Percentiles rank a stretch among this genome's conserved stretches.
phyloP scores from a whole-genome alignment of 23 tunicate species.

The Halocynthia aurantium region DNA sequence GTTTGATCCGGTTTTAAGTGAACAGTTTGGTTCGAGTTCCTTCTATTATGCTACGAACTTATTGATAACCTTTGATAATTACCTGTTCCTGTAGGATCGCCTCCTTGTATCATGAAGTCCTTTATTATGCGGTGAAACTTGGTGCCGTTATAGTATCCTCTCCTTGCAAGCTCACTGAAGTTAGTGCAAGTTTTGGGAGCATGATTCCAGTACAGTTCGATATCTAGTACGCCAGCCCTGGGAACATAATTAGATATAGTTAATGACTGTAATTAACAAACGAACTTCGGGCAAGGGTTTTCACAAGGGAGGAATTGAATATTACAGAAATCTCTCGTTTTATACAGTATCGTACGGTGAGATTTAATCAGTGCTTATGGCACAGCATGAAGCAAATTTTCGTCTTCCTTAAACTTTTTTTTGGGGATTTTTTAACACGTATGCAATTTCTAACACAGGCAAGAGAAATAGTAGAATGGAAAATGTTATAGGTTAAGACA shows the following conservation, averaged over 20 bases:
- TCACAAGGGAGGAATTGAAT: background rate
- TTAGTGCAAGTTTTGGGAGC: slow-evolving; percentile 94
- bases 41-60: background rate
- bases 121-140: slow-evolving; percentile 92
- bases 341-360: background rate
- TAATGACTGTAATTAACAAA: too few relatives aligned
- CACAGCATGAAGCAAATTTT: background rate
- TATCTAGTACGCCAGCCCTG: slow-evolving; percentile 67
- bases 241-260: too few relatives aligned
- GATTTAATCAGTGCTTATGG: background rate
- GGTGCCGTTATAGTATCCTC: slow-evolving; percentile 90
- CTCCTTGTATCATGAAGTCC: slow-evolving; percentile 98
- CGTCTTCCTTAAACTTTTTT: too few relatives aligned
- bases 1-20: background rate
- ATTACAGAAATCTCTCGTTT: background rate
- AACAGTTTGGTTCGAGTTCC: background rate
- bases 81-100: slow-evolving; percentile 99
- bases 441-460: too few relatives aligned
- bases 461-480: too few relatives aligned
- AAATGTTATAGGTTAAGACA: too few relatives aligned
- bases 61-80: background rate
- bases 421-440: too few relatives aligned
- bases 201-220: slow-evolving; percentile 96
- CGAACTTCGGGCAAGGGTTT: too few relatives aligned
- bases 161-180: slow-evolving; percentile 89